phyloP scores from a whole-genome alignment of 2,888 invertebrate species.

The Limenitis camilla region DNA sequence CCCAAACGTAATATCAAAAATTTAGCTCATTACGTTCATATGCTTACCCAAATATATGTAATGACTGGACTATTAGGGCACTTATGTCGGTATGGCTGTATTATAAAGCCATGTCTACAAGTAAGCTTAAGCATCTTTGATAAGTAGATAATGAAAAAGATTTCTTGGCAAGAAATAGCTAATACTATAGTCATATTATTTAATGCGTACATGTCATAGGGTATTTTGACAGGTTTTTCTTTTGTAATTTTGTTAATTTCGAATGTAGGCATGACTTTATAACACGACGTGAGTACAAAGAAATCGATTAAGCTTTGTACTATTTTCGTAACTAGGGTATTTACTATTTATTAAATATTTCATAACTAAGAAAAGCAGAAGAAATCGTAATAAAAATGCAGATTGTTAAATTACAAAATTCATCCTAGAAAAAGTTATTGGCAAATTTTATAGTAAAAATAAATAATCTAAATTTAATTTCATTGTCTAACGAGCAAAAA shows the following conservation, averaged over 20 bases:
- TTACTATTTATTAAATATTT: not conserved
- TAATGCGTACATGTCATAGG: not conserved
- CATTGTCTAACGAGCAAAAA: no score
- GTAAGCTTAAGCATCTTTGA: not conserved
- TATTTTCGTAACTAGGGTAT: not conserved
- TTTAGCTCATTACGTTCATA: no score
- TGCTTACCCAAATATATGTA: no score
- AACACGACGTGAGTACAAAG: not conserved
- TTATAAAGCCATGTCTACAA: conserved; percentile 2
- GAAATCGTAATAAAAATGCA: not conserved
- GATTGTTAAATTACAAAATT: no score
- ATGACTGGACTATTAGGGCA: no score
- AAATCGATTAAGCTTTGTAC: conserved; percentile 4
- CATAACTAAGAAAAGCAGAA: not conserved
- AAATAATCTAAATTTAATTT: no score
- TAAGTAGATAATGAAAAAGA: no score
- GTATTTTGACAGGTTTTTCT: no score
- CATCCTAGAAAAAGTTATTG: no score
- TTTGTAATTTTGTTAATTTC: no score
- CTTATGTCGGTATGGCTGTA: not conserved
- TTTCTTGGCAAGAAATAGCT: conserved; percentile 6
- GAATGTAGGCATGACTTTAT: conserved; percentile 1
- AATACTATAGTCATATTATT: not conserved
- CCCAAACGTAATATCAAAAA: no score
- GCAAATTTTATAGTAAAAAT: no score